Base-by-base conservation (phyloP, 2,113 vertebrate species). In the Pterocles burchelli region DNA sequence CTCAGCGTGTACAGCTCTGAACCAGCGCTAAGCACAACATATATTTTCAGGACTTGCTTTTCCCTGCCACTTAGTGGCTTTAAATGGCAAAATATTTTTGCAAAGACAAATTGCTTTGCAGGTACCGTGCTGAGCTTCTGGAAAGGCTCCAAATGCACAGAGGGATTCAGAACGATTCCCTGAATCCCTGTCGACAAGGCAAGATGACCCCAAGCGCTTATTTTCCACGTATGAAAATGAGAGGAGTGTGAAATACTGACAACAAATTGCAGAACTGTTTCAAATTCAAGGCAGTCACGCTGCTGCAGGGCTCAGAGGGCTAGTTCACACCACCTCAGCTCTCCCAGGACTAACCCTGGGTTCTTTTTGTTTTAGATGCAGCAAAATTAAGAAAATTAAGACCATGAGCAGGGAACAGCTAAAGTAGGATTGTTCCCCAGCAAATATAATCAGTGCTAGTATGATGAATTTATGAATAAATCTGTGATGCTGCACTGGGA, bases 41-140 rank as follows among this genome's bases (percentile, higher is more conserved):
- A 15, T 65, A 68, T 89, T 87, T 85, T 72, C 80, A 95, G 68
- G 71, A 20, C 88, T 94, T 94, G 95, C 54, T 96, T 95, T 85
- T 58, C 88, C 63, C 87, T 92, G 88, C 78, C 94, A 76, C 88
- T 94, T 90, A 65, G 81, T 80, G 93, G 79, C 76, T 95, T 94
- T 84, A 86, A 91, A 91, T 55, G 75, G 89, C 88, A 95, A 93
- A 96, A 94, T 96, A 52, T 91, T 87, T 95, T 81, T 95, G 94
- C 94, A 71, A 86, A 93, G 94, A 78, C 79, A 91, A 93, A 96
- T 66, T 84, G 70, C 75, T 89, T n/a, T 67, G 48, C 80, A 86
- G 82, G 74, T 84, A 95, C 12, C 8, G 0, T 3, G 80, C 88
- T 91, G 90, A 89, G 90, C 91, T 94, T 66, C 90, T 97, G 95